Conservation (phyloP, 2,888 invertebrate genomes). For the Caenorhabditis macrosperma region DNA sequence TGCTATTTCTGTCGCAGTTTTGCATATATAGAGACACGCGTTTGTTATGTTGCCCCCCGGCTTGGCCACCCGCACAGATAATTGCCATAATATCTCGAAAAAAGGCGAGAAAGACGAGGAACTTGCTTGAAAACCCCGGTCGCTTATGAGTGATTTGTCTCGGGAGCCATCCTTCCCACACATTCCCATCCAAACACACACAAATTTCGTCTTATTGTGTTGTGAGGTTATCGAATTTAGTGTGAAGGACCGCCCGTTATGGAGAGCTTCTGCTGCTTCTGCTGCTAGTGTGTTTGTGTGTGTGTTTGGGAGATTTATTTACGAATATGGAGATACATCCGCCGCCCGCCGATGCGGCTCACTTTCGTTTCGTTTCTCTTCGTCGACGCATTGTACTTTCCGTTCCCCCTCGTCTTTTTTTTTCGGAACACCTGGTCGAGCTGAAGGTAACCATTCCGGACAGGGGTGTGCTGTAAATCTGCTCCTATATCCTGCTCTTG, state of each 20-base stretch:
- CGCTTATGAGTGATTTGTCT: no score
- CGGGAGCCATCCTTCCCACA: no score
- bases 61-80: slow-evolving; percentile 10
- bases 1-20: background rate
- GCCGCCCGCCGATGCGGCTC: no score
- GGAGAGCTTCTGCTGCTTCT: no score
- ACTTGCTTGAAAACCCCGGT: no score
- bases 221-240: slow-evolving; percentile 44
- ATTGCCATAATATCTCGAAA: slow-evolving; percentile 41
- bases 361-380: background rate
- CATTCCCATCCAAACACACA: slow-evolving; percentile 6
- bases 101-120: background rate
- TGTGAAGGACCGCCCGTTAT: slow-evolving; percentile 11
- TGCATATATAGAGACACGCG: no score
- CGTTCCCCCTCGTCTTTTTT: no score
- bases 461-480: no score
- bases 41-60: background rate
- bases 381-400: no score
- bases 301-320: slow-evolving; percentile 29
- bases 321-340: background rate
- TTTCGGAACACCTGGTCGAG: no score
- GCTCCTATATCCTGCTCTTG: no score
- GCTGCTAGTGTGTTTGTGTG: background rate
- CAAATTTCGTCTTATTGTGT: slow-evolving; percentile 33
- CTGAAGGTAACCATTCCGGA: no score